These are phyloP conservation scores for Phalangium opilio DNA, from an alignment of 2,888 invertebrate species.

Conservation along the genomic window DNA sequence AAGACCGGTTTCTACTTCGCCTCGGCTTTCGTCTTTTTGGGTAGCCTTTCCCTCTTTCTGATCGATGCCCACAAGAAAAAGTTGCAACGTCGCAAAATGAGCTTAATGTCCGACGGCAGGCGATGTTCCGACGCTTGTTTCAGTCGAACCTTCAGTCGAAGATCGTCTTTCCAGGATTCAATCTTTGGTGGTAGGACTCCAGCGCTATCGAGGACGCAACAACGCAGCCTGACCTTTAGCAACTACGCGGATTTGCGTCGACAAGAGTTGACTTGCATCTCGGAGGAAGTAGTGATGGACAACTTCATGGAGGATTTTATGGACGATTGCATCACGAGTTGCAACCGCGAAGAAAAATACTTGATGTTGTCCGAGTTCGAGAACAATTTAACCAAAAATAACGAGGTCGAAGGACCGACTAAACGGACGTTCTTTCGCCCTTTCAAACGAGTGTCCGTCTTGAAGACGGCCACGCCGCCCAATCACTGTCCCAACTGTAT, in stretches of 20 bases:
- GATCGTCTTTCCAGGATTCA: constrained; percentile 10
- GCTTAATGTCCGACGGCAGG: constrained; percentile 9
- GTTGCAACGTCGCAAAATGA: constrained; percentile 32
- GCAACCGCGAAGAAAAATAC: constrained; percentile 57
- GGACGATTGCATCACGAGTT: constrained; percentile 25
- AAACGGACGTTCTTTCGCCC: constrained; percentile 3
- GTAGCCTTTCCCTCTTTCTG: constrained; percentile 59
- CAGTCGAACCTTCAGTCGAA: constrained; percentile 5
- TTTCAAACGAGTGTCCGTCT: no score
- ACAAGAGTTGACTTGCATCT: constrained; percentile 59
- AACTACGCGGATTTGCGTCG: constrained; percentile 12
- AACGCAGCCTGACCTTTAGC: constrained; percentile 13
- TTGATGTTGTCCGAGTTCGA: constrained; percentile 72
- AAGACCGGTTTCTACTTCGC: constrained; percentile 71
- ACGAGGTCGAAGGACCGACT: constrained; percentile 11
- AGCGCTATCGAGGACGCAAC: neutral
- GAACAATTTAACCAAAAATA: constrained; percentile 47
- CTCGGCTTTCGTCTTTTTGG: constrained; percentile 57
- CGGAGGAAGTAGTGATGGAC: constrained; percentile 37
- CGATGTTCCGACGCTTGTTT: constrained; percentile 8
- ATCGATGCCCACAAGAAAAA: constrained; percentile 59
- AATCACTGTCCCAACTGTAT: constrained; percentile 17
- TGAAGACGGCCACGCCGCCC: constrained; percentile 2
- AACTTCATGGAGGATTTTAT: constrained; percentile 20
- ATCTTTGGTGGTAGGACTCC: neutral